A percentile compares a stretch with the other conserved stretches of the same genome.
Conservation (phyloP, 2,797 vertebrate genomes). For the Tokudaia muenninki region DNA sequence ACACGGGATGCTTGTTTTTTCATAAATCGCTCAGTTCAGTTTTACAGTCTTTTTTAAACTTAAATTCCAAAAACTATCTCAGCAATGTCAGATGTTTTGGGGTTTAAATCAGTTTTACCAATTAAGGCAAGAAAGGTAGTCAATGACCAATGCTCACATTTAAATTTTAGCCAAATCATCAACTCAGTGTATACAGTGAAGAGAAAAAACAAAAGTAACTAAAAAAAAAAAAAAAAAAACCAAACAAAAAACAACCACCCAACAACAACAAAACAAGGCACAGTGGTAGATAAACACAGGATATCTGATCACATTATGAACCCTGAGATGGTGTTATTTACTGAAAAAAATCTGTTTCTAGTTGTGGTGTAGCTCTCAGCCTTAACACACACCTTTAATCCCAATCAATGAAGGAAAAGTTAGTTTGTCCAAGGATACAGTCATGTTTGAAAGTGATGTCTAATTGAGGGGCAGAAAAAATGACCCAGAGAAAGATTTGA, state of each 20-base stretch:
- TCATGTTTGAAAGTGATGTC: background rate
- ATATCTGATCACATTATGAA: background rate
- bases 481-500: background rate
- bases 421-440: background rate
- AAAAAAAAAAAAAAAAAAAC: background rate
- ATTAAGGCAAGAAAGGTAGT: background rate
- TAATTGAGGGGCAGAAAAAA: background rate
- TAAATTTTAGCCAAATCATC: constrained; percentile 42
- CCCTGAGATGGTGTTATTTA: background rate
- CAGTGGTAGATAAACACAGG: background rate
- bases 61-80: constrained; percentile 51
- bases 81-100: background rate
- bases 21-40: constrained; percentile 42
- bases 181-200: background rate
- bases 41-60: constrained; percentile 57
- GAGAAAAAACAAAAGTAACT: constrained; percentile 12
- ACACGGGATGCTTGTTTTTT: background rate
- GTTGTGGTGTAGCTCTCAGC: background rate
- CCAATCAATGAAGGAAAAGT: background rate
- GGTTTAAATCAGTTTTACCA: constrained; percentile 46
- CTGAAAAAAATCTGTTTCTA: background rate
- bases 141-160: constrained; percentile 35
- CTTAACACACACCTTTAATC: background rate
- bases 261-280: background rate
- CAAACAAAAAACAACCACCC: background rate